A percentile compares a stretch with the other conserved stretches of the same genome.
Evolutionary conservation across 2,113 vertebrate genomes (phyloP).

Genomic region (Aegithalos caudatus): DNA sequence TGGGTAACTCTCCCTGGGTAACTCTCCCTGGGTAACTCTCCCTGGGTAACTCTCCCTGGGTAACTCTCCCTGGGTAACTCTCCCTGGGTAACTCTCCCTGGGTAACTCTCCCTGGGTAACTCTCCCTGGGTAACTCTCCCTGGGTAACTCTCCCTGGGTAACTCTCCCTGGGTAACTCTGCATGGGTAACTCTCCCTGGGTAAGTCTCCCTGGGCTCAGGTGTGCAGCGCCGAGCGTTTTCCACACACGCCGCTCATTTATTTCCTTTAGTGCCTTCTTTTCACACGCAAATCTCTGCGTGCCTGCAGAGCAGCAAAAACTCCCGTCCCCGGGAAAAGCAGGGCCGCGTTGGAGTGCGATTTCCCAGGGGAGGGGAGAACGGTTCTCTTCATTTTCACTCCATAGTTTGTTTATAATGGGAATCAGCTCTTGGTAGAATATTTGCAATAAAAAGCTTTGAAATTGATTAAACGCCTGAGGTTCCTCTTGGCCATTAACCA

Average conservation of each 20-base stretch:
- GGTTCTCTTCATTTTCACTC: neutral
- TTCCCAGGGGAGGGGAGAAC: neutral
- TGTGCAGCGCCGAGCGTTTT: neutral
- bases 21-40: too few species aligned
- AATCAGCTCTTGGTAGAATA: constrained; percentile 12
- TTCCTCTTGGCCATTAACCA: constrained; percentile 56
- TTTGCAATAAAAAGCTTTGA: constrained; percentile 38
- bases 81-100: too few species aligned
- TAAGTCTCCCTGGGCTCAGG: too few species aligned
- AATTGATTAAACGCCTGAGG: constrained; percentile 50
- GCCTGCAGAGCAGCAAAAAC: accelerated
- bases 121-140: too few species aligned
- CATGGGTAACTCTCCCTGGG: neutral
- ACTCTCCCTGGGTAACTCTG: too few species aligned
- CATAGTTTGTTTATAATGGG: neutral
- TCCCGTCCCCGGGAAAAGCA: neutral
- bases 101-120: too few species aligned
- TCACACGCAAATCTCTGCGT: neutral
- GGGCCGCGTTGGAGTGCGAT: neutral
- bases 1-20: too few species aligned
- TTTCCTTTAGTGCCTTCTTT: neutral
- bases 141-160: too few species aligned
- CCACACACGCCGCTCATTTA: neutral
- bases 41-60: too few species aligned
- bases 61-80: too few species aligned